Evolutionary conservation across 2,113 vertebrate species (phyloP), one percentile per base, ranked within the genome.

Genomic region (Mormyrus iriodes): DNA sequence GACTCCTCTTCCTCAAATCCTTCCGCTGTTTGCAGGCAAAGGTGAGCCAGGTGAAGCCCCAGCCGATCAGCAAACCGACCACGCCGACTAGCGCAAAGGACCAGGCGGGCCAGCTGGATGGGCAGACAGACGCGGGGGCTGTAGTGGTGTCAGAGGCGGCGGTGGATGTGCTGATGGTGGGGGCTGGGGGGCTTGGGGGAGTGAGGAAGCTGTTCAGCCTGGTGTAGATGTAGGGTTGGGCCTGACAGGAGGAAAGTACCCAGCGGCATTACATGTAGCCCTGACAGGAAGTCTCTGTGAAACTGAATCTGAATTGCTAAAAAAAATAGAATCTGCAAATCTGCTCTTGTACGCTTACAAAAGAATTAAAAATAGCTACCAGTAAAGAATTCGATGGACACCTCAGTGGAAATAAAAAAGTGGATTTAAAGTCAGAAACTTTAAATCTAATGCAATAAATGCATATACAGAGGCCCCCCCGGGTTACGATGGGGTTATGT

Each of bases 191-290:
- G 31, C 61, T 65, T 27, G 73, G 84, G 1, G 87, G 17, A 46
- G n/a, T 0, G 58, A 90, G 91, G 0, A 92, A 46, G 82, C 97
- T 98, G 49, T 98, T 99, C 86, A 90, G 92, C 90, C 88, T 83
- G 0, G 98, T 98, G 91, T 93, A 96, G 89, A 99, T 93, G 93
- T 96, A 98, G 10, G 97, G 98, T 44, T 94, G 94, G 8, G 96
- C 97, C 98, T 99, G 92, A 0, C 92, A 91, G 88, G 90, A 31
- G 90, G 58, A 53, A 73, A 91, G n/a, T 90, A 73, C 1, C 89
- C 87, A 87, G 0, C 42, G 7, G 19, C 61, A 15, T 53, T 55
- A 87, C 9, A 19, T 42, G 12, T 39, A 3, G 19, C n/a, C 27
- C 15, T 24, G 7, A 86, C 46, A 51, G 51, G 49, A 49, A 35